Evolutionary conservation across 2,113 vertebrate species (phyloP), one percentile per base, ranked within the genome.

Genomic region (Marmota monax): DNA sequence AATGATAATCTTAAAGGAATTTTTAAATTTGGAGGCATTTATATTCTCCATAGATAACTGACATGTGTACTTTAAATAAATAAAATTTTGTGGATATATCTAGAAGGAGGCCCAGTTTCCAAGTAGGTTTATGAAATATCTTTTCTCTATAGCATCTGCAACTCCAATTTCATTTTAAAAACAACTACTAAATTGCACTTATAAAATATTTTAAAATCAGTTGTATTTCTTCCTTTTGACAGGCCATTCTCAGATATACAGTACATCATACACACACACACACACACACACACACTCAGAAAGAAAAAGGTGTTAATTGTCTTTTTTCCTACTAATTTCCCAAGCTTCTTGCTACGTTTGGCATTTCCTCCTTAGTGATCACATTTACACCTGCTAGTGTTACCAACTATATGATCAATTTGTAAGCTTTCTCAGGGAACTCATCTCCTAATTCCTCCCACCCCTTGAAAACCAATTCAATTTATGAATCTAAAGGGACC

Each of bases 401-500:
- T 97, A 93, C 94, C 74, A 98, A 98, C 97, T 98, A 88, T 97
- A 90, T 94, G 97, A 98, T 98, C 98, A 98, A 97, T 98, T 93
- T 96, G 92, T 96, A 82, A 87, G 96, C 96, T 90, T 98, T 98
- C 98, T 96, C 92, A 85, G 70, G 97, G 97, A 96, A 97, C 93
- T 93, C 85, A 95, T 98, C 98, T 98, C 97, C 98, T 92, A 87
- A 96, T 96, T 97, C 92, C 96, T 96, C 96, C 90, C 93, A 88
- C 94, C 94, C 96, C 95, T 95, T 94, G 96, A 98, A 98, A 98
- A 97, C 97, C 97, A 98, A 98, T 98, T 98, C 98, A 98, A 88
- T 94, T 94, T 98, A 94, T 96, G 97, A 98, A 97, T 98, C 98
- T 98, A 96, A 96, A 98, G 98, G 96, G 98, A 98, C 90, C 90